A percentile compares a stretch with the other conserved stretches of the same genome.
phyloP scores from a whole-genome alignment of 1,140 invertebrate genomes.

The Caenorhabditis briggsae region DNA sequence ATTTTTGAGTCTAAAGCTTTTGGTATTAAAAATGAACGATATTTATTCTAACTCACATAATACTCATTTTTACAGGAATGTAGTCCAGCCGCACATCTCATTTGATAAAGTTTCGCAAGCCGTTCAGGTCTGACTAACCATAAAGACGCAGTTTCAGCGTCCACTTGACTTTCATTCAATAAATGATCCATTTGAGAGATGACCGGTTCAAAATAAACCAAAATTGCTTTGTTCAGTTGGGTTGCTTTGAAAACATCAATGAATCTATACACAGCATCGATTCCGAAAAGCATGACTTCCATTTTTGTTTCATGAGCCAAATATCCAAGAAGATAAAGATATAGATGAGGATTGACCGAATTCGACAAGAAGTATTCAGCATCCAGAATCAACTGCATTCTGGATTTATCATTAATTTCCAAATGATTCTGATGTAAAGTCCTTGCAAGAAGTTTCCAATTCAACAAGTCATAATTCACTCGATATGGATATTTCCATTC shows the following conservation, averaged over 20 bases:
- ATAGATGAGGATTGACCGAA: constrained; percentile 74
- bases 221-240: constrained; percentile 66
- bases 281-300: constrained; percentile 72
- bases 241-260: constrained; percentile 73
- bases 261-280: constrained; percentile 74
- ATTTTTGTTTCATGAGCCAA: constrained; percentile 72
- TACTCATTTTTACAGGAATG: constrained; percentile 70
- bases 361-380: constrained; percentile 73
- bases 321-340: constrained; percentile 74
- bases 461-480: constrained; percentile 75
- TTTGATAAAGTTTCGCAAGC: constrained; percentile 75
- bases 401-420: constrained; percentile 75
- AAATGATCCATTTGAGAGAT: constrained; percentile 73
- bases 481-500: constrained; percentile 75
- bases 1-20: constrained; percentile 68
- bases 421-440: constrained; percentile 70
- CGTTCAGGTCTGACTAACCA: constrained; percentile 73
- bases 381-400: constrained; percentile 75
- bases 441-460: constrained; percentile 75
- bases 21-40: neutral
- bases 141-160: constrained; percentile 74
- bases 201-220: constrained; percentile 74
- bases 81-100: constrained; percentile 74
- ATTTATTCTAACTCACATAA: constrained; percentile 62
- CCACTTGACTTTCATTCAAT: constrained; percentile 66